Percentiles rank a stretch among this genome's conserved stretches.
Evolutionary conservation across 2,113 vertebrate species (phyloP).

Genomic region (Oophaga pumilio): DNA sequence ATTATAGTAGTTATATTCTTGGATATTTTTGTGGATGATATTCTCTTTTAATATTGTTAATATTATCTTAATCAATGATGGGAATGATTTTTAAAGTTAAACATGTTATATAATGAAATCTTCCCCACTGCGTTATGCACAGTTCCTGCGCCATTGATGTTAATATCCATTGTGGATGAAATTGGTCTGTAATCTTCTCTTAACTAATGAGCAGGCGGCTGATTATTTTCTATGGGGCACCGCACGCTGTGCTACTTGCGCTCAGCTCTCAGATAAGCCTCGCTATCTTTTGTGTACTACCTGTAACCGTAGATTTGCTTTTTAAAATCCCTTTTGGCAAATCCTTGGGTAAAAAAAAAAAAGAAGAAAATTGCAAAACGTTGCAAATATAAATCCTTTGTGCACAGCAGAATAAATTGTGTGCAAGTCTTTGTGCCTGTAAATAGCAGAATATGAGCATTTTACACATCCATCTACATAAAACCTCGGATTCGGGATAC

Average conservation of each 20-base stretch:
- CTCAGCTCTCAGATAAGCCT: neutral
- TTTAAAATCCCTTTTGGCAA: constrained; percentile 6
- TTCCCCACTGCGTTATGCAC: neutral
- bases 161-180: neutral
- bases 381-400: constrained; percentile 33
- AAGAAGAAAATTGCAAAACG: neutral
- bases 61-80: neutral
- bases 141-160: neutral
- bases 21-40: neutral
- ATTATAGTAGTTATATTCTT: constrained; percentile 7
- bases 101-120: neutral
- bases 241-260: neutral
- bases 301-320: neutral
- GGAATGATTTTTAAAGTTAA: neutral
- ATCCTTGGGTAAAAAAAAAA: neutral
- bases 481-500: neutral
- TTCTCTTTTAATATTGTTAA: neutral
- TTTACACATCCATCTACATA: constrained; percentile 27
- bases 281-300: neutral
- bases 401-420: constrained; percentile 39
- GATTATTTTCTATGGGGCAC: neutral
- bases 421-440: constrained; percentile 15
- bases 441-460: constrained; percentile 42
- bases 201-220: neutral
- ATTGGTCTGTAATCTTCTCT: neutral